Evolutionary conservation across 2,797 vertebrate genomes (phyloP), one percentile per base, ranked within the genome.

Genomic region (Telmatherina bonti): DNA sequence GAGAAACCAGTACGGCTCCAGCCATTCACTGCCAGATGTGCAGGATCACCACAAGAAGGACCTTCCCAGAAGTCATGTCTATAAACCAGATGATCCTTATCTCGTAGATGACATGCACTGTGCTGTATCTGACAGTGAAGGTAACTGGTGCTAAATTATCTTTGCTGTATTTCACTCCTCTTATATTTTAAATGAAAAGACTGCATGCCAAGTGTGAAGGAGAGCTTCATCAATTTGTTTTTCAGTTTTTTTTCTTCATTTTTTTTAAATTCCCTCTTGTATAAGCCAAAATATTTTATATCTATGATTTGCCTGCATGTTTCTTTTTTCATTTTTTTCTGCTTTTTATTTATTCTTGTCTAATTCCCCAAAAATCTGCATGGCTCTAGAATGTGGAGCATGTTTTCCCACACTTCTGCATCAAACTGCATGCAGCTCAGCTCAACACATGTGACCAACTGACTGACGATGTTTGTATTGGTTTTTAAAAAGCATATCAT

Each of bases 121-220:
- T 93, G 98, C 99, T 89, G 98, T 99, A 88, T 99, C 98, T 53
- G 98, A 99, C 95, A 99, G 98, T 20, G 98, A 99, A 99, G 98
- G 98, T 99, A 99, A 99, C 92, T 95, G 93, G 81, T 98, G 96
- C 95, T 97, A 94, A 98, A 88, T 90, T 62, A 69, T 84, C 81
- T 87, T 36, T 85, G 68, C 76, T 90, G 76, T 81, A 76, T 87
- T 76, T 69, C 72, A 52, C 76, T 70, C 55, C 52, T 81, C 33
- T 36, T 11, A 66, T 55, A 41, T 74, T 70, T 63, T 31, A 66
- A 56, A 20, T 84, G 73, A 62, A 87, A 85, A 88, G 71, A 88
- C 85, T 94, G 94, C 93, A 94, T 95, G 93, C 76, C 81, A 89
- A 71, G 70, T 82, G 70, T 88, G 85, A 78, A 87, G 62, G 89